Evolutionary conservation across 2,113 vertebrate genomes (phyloP), one percentile per base, ranked within the genome.

Genomic region (Meleagris gallopavo): DNA sequence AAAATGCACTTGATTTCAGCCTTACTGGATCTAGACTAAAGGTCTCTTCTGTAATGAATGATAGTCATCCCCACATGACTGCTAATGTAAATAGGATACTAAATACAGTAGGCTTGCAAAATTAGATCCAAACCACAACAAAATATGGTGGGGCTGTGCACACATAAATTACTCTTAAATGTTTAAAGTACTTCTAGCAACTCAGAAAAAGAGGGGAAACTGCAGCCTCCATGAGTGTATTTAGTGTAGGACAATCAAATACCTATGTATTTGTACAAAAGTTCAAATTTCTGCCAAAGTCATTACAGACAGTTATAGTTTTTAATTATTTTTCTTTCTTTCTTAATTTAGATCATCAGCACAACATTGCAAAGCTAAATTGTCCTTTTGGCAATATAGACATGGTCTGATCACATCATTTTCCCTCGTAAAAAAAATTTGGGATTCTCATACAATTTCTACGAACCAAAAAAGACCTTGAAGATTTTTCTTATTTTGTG

Each of bases 341-440:
- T 27, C 76, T 95, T 83, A 81, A 77, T 77, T 91, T 92, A 64
- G 27, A 43, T 43, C 29, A 77, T 88, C 45, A 83, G 27, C 60
- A 66, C 75, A 72, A 70, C 83, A 75, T 95, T 90, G 82, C 85
- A 83, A 67, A 77, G 29, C 24, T 88, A 58, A 92, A 77, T 74
- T 81, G 60, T 70, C 54, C 29, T 62, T 87, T 90, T 76, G 24
- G 62, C 43, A 91, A 11, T 34, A 72, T 41, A 75, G 18, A 15
- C 52, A 46, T 57, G 32, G 43, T 72, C 52, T 89, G 55, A 62
- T 83, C 80, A 83, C 8, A 74, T 66, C 27, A 19, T 77, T 86
- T 80, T 86, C 18, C 15, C 19, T 76, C 46, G 72, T 94, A 60
- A 27, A 80, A 86, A 19, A 80, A 17, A 25, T 73, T 83, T 40